Evolutionary conservation across 2,113 vertebrate species (phyloP).

Genomic region (Gambusia holbrooki): DNA sequence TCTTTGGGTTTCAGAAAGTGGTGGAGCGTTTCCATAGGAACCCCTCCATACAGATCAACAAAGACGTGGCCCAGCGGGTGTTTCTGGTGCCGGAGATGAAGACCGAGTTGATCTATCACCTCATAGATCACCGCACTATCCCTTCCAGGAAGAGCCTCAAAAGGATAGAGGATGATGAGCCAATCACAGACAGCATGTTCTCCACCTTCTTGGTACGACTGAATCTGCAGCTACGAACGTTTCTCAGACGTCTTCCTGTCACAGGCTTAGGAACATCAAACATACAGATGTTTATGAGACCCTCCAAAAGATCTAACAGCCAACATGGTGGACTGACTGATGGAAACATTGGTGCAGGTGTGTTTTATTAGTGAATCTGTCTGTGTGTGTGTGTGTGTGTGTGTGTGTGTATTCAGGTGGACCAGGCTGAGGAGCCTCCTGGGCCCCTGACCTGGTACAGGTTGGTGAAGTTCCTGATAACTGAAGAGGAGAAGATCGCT

Average conservation of each 20-base stretch:
- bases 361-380: not conserved
- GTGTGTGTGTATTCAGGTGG: conserved; percentile 75
- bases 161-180: conserved; percentile 53
- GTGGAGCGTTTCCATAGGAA: conserved; percentile 88
- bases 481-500: conserved; percentile 70
- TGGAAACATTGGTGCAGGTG: too few species aligned
- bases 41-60: conserved; percentile 74
- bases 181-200: not conserved
- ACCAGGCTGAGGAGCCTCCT: conserved; percentile 72
- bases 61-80: conserved; percentile 85
- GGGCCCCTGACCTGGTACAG: conserved; percentile 73
- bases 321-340: too few species aligned
- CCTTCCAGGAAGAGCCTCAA: conserved; percentile 82
- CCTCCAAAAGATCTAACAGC: too few species aligned
- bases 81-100: conserved; percentile 78
- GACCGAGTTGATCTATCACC: conserved; percentile 86
- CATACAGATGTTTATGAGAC: too few species aligned
- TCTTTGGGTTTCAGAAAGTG: conserved; percentile 79
- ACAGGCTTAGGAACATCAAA: too few species aligned
- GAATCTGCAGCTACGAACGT: too few species aligned
- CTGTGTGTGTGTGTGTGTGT: not conserved
- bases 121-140: conserved; percentile 77
- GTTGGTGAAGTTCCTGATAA: conserved; percentile 75
- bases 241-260: too few species aligned
- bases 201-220: conserved; percentile 14